phyloP scores from a whole-genome alignment of 2,797 vertebrate genomes.

The Saxicola maurus region DNA sequence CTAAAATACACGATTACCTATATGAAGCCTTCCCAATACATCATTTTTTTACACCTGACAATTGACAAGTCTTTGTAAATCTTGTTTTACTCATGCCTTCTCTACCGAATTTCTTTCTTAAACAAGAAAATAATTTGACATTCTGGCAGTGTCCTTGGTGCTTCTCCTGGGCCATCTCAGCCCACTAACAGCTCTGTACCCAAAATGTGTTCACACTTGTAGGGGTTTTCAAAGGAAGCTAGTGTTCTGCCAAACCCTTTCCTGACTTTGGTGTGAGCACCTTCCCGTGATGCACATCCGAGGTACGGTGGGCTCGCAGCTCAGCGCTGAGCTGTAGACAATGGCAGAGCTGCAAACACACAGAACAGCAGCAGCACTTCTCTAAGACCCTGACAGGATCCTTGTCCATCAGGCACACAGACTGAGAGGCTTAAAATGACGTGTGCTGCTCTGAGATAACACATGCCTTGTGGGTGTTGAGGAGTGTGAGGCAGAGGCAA shows the following conservation, averaged over 20 bases:
- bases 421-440: neutral
- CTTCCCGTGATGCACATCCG: neutral
- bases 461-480: neutral
- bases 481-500: conserved; percentile 19
- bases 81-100: neutral
- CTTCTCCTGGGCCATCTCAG: neutral
- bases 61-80: neutral
- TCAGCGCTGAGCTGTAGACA: neutral
- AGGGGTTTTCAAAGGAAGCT: neutral
- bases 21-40: neutral
- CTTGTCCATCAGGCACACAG: conserved; percentile 22
- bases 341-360: neutral
- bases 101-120: neutral
- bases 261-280: neutral
- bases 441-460: conserved; percentile 60
- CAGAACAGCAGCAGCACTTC: neutral
- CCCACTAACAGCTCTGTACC: neutral
- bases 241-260: neutral
- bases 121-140: neutral
- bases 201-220: neutral
- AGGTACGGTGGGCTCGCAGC: neutral
- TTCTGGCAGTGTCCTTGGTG: neutral
- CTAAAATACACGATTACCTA: neutral
- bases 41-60: neutral
- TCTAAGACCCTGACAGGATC: neutral